Evolutionary conservation across 1,140 invertebrate genomes (phyloP).

Genomic region (Helicoverpa zea): DNA sequence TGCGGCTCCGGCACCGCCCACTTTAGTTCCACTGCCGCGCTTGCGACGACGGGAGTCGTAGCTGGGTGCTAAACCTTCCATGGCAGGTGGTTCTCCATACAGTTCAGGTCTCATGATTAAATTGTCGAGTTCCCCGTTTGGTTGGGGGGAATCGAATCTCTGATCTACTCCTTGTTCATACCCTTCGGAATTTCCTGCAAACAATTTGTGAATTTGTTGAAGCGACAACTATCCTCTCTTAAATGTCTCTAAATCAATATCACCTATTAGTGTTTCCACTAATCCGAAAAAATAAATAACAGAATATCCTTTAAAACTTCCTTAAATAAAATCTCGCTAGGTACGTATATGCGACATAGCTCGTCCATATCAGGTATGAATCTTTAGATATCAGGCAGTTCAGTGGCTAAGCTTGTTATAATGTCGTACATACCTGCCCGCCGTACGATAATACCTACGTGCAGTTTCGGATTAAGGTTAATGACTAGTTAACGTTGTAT

Average conservation of each 20-base stretch:
- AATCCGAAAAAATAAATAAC: no score
- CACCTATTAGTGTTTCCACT: no score
- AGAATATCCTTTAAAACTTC: no score
- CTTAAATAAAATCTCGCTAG: no score
- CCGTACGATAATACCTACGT: not conserved
- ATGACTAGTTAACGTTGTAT: constrained; percentile 19
- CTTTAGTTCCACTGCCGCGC: constrained; percentile 80
- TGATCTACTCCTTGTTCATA: constrained; percentile 79
- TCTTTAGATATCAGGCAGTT: no score
- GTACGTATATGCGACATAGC: no score
- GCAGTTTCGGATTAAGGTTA: constrained; percentile 27
- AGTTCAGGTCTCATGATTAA: constrained; percentile 84
- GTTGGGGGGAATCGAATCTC: constrained; percentile 72
- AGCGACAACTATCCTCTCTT: not conserved
- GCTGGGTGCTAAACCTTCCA: constrained; percentile 74
- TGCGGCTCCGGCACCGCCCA: constrained; percentile 80
- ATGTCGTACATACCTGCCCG: not conserved
- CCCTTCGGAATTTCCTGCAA: constrained; percentile 79
- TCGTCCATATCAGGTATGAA: no score
- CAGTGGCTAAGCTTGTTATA: no score
- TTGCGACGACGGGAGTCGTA: constrained; percentile 78
- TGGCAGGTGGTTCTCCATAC: constrained; percentile 84
- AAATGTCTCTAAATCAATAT: no score
- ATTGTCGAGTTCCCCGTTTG: constrained; percentile 82
- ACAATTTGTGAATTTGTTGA: constrained; percentile 1